Percentiles rank a stretch among this genome's conserved stretches.
Conservation (phyloP, 2,888 invertebrate genomes). For the Lithophane leautieri region DNA sequence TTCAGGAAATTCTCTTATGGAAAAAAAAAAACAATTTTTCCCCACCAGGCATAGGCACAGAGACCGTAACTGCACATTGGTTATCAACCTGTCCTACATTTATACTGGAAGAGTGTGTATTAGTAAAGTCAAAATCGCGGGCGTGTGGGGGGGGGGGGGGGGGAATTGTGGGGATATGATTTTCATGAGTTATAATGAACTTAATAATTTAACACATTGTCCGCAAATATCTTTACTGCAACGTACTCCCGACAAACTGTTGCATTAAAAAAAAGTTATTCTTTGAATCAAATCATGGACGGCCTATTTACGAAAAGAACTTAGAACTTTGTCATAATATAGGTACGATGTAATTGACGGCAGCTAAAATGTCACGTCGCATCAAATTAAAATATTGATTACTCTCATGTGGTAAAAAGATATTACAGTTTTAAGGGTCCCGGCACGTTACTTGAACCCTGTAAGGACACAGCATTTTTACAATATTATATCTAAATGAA, state of each 20-base stretch:
- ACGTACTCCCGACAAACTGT: not conserved
- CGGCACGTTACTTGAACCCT: too few relatives aligned
- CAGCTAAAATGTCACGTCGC: not conserved
- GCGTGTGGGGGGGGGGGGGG: too few relatives aligned
- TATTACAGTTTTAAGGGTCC: too few relatives aligned
- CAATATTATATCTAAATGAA: too few relatives aligned
- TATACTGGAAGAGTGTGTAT: not conserved
- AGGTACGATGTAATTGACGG: not conserved
- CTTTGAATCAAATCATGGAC: not conserved
- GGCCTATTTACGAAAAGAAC: not conserved
- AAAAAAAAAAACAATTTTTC: constrained; percentile 17
- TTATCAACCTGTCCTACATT: not conserved
- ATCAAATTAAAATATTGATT: too few relatives aligned
- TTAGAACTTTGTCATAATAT: not conserved
- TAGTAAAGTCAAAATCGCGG: not conserved
- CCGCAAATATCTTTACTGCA: not conserved
- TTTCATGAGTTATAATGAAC: not conserved
- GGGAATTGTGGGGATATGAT: not conserved
- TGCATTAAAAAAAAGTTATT: not conserved
- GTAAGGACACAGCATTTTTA: too few relatives aligned
- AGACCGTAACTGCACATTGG: not conserved
- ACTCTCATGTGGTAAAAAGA: too few relatives aligned
- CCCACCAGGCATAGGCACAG: not conserved
- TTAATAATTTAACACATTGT: not conserved
- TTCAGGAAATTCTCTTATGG: constrained; percentile 25